Percentiles rank a stretch among this genome's conserved stretches.
Conservation (phyloP, 1,140 invertebrate species). For the Pectinophora gossypiella region DNA sequence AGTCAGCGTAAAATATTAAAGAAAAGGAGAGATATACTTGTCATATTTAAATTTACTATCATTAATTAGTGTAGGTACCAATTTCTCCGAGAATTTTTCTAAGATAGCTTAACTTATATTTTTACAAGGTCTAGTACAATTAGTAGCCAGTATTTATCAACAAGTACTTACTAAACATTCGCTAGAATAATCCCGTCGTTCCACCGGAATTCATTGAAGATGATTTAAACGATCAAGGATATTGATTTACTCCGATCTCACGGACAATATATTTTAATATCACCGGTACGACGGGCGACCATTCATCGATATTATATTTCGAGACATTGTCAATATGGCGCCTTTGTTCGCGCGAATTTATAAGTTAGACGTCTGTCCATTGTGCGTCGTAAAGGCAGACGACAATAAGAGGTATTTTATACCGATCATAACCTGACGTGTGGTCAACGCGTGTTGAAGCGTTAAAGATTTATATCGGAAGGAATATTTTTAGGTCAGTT, state of each 20-base stretch:
- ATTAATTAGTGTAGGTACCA: no score
- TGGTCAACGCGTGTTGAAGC: constrained; percentile 69
- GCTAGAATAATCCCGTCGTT: no score
- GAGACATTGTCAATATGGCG: constrained; percentile 64
- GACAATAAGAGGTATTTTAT: constrained; percentile 64
- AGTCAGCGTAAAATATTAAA: no score
- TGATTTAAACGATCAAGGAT: constrained; percentile 56
- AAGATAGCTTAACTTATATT: no score
- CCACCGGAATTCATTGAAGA: no score
- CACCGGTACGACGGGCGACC: constrained; percentile 36
- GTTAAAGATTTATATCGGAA: constrained; percentile 66
- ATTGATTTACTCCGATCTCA: constrained; percentile 63
- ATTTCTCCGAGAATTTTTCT: no score
- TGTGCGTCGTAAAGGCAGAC: constrained; percentile 42
- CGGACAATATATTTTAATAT: constrained; percentile 67
- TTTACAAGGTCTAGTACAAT: no score
- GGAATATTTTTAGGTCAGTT: no score
- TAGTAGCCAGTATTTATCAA: no score
- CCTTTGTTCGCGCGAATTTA: constrained; percentile 71
- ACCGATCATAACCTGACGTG: constrained; percentile 64
- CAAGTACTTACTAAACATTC: no score
- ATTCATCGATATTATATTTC: constrained; percentile 57
- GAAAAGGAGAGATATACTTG: no score
- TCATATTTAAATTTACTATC: no score
- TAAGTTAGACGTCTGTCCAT: constrained; percentile 68